Percentiles rank a stretch among this genome's conserved stretches.
These are phyloP conservation scores for Anticlea derivata DNA, from an alignment of 2,888 invertebrate genomes.

Conservation along the genomic window DNA sequence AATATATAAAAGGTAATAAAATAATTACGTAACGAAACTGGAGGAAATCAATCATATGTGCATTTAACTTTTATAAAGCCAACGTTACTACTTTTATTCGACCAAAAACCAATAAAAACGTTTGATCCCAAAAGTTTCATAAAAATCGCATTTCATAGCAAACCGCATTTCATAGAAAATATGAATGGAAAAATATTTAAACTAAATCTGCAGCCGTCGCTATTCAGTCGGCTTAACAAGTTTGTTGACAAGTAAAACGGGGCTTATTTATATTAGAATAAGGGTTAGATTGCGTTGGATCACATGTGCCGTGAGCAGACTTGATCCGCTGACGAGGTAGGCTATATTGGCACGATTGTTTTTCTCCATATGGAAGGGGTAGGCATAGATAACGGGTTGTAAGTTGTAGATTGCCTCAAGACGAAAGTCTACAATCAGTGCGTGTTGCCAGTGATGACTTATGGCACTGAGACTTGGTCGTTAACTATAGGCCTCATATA, in stretches of 20 bases:
- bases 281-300: slow-evolving; percentile 7
- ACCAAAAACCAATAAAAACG: no score
- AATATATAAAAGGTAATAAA: no score
- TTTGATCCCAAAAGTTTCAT: no score
- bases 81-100: no score
- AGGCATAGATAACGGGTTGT: neutral
- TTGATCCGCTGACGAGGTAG: slow-evolving; percentile 18
- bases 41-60: no score
- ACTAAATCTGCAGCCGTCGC: slow-evolving; percentile 3
- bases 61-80: no score
- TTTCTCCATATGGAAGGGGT: slow-evolving; percentile 5
- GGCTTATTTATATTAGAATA: slow-evolving; percentile 2
- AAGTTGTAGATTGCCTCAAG: no score
- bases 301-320: neutral
- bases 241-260: slow-evolving; percentile 5
- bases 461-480: no score
- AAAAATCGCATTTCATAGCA: neutral
- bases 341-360: slow-evolving; percentile 20
- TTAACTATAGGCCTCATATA: no score
- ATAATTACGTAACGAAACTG: no score
- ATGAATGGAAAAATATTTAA: slow-evolving; percentile 15
- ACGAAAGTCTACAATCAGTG: no score
- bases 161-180: neutral
- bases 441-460: no score
- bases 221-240: neutral